A percentile compares a stretch with the other conserved stretches of the same genome.
Conservation (phyloP, 2,888 invertebrate species). For the Lysandra bellargus region DNA sequence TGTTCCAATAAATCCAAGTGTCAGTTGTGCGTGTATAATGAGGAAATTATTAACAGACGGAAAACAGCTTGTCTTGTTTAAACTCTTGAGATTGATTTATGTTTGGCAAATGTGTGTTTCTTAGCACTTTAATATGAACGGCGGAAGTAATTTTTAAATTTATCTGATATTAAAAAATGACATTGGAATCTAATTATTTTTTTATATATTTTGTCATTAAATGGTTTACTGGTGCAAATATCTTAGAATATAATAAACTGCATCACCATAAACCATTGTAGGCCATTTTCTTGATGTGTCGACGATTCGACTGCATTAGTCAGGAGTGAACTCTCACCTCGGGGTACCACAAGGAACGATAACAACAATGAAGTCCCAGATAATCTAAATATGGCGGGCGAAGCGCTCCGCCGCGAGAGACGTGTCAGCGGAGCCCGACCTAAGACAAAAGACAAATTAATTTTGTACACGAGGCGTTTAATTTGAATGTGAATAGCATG, state of each 20-base stretch:
- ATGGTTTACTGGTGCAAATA: not conserved
- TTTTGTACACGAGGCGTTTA: conserved; percentile 80
- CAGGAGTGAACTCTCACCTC: conserved; percentile 19
- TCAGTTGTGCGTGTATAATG: conserved; percentile 59
- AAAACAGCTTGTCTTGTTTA: conserved; percentile 41
- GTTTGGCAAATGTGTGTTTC: not conserved
- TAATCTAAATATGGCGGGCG: conserved; percentile 24
- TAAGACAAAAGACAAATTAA: conserved; percentile 81
- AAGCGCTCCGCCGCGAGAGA: conserved; percentile 65
- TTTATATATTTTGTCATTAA: not conserved
- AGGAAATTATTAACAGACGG: conserved; percentile 53
- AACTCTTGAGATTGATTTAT: conserved; percentile 20
- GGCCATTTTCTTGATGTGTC: not conserved
- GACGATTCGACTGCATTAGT: not conserved
- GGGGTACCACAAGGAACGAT: not conserved
- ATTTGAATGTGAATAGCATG: conserved; percentile 81
- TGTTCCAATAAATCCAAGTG: conserved; percentile 62
- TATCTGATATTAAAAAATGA: not conserved
- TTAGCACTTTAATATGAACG: not conserved
- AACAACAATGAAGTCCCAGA: conserved; percentile 6
- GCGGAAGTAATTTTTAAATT: not conserved
- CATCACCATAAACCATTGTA: not conserved
- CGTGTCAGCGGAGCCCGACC: conserved; percentile 64
- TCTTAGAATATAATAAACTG: not conserved
- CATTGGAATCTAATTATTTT: not conserved